Percentiles rank a stretch among this genome's conserved stretches.
phyloP scores from a whole-genome alignment of 2,888 invertebrate species.

The Ctena decussata region DNA sequence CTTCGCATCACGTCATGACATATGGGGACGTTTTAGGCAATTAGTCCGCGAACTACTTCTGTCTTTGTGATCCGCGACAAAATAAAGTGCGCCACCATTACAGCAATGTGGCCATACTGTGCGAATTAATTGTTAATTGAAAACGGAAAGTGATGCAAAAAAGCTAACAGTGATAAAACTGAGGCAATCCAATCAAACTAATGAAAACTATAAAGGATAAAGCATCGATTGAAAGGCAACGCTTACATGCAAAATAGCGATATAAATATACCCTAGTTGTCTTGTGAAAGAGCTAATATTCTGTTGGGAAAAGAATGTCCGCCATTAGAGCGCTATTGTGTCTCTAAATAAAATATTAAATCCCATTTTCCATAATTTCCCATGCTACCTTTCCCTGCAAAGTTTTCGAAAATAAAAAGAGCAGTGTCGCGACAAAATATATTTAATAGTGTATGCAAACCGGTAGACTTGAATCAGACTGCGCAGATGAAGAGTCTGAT shows the following conservation, averaged over 20 bases:
- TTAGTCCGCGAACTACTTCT: constrained; percentile 48
- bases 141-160: constrained; percentile 64
- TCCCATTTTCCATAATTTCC: not conserved
- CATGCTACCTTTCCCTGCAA: not conserved
- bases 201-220: constrained; percentile 12
- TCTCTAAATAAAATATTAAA: constrained; percentile 7
- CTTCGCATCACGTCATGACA: constrained; percentile 59
- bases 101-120: constrained; percentile 39
- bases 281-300: not conserved
- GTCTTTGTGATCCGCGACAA: not conserved
- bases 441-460: no score
- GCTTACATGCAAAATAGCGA: constrained; percentile 15
- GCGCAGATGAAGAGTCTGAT: no score
- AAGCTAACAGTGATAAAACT: constrained; percentile 25
- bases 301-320: not conserved
- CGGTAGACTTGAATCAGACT: no score
- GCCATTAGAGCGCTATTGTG: constrained; percentile 6
- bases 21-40: constrained; percentile 58
- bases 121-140: constrained; percentile 66
- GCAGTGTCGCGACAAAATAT: no score
- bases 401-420: not conserved
- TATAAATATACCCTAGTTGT: constrained; percentile 11
- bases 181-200: constrained; percentile 1
- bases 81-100: not conserved
- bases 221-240: not conserved